These are phyloP conservation scores for Telenomus remus DNA, from an alignment of 1,140 invertebrate species.

Conservation along the genomic window DNA sequence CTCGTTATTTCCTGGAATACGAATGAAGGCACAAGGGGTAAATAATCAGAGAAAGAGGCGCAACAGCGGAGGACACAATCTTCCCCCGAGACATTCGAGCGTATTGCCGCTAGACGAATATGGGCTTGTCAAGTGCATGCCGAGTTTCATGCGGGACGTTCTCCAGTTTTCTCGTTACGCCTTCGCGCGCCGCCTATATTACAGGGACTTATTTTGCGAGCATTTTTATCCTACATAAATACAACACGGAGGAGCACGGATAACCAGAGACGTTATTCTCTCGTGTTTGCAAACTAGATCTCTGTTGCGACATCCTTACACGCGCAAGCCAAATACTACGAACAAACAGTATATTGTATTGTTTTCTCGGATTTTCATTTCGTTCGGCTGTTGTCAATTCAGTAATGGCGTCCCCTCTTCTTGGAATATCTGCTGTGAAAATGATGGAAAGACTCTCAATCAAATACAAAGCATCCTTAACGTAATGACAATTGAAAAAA, in stretches of 20 bases:
- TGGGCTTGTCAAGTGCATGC: constrained; percentile 52
- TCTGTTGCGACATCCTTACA: constrained; percentile 10
- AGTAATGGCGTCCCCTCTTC: background rate
- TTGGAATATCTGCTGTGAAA: background rate
- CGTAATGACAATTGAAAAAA: too few relatives aligned
- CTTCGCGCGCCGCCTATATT: constrained; percentile 11
- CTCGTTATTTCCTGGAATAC: constrained; percentile 51
- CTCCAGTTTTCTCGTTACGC: constrained; percentile 30
- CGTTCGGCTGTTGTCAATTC: background rate
- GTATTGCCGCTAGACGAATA: constrained; percentile 33
- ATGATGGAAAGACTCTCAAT: too few relatives aligned
- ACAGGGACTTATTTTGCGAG: constrained; percentile 35
- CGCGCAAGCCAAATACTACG: background rate
- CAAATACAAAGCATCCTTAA: too few relatives aligned
- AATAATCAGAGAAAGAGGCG: constrained; percentile 31
- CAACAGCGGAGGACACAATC: constrained; percentile 25
- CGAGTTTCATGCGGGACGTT: constrained; percentile 46
- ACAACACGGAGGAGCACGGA: constrained; percentile 10
- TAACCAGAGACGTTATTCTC: constrained; percentile 35
- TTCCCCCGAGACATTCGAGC: constrained; percentile 48
- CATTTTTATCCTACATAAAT: constrained; percentile 20
- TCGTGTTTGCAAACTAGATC: constrained; percentile 38
- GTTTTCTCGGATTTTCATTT: constrained; percentile 3
- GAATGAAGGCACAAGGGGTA: constrained; percentile 27
- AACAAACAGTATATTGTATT: constrained; percentile 11